Evolutionary conservation across 2,113 vertebrate species (phyloP).

Genomic region (Struthio camelus): DNA sequence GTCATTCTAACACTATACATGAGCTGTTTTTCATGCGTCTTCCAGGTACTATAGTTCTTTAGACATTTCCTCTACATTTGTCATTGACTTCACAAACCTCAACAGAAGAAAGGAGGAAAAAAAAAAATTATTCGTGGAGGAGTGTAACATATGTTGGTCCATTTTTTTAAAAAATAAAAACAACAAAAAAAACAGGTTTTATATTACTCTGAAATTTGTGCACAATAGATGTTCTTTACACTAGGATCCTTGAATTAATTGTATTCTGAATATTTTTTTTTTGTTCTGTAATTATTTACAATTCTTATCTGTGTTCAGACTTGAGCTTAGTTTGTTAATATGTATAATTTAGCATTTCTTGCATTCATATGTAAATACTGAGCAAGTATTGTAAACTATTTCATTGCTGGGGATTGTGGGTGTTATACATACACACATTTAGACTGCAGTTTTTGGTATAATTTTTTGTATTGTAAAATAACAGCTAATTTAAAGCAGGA

Average conservation of each 20-base stretch:
- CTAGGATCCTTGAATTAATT: slow-evolving; percentile 65
- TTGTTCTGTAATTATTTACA: slow-evolving; percentile 66
- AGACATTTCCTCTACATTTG: neutral
- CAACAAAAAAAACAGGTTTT: slow-evolving; percentile 16
- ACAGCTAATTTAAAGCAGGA: slow-evolving; percentile 83
- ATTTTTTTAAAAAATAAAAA: slow-evolving; percentile 13
- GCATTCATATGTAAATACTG: slow-evolving; percentile 91
- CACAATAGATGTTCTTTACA: slow-evolving; percentile 71
- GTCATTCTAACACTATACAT: neutral
- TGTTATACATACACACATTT: slow-evolving; percentile 81
- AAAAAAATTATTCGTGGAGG: neutral
- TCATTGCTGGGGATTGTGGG: slow-evolving; percentile 79
- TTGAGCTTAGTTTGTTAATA: slow-evolving; percentile 89
- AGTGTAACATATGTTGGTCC: neutral
- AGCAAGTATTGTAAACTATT: slow-evolving; percentile 94
- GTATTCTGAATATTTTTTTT: slow-evolving; percentile 36
- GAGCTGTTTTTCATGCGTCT: neutral
- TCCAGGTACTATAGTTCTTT: slow-evolving; percentile 13
- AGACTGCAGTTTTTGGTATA: slow-evolving; percentile 82
- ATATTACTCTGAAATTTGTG: slow-evolving; percentile 62
- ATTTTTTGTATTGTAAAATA: slow-evolving; percentile 95
- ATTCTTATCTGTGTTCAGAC: slow-evolving; percentile 63
- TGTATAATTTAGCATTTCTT: slow-evolving; percentile 92
- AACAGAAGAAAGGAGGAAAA: neutral
- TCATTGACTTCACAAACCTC: neutral